Conservation (phyloP, 2,888 invertebrate species). For the Prionchulus punctatus region DNA sequence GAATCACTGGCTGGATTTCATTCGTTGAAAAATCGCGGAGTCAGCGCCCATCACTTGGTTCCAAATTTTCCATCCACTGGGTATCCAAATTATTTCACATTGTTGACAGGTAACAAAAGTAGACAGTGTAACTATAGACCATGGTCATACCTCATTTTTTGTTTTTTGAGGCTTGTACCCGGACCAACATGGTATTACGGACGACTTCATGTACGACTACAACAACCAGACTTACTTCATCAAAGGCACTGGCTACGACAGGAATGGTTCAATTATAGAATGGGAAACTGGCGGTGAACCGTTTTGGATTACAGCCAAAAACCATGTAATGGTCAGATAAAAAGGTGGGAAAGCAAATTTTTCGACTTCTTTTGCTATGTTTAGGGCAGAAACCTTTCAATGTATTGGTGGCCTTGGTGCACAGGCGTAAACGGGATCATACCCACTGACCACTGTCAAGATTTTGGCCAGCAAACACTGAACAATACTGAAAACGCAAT, state of each 20-base stretch:
- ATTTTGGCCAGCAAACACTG: too few species aligned
- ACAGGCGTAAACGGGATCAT: too few species aligned
- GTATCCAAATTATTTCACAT: constrained; percentile 28
- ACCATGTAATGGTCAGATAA: neutral
- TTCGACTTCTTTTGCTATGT: neutral
- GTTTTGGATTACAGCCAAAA: constrained; percentile 4
- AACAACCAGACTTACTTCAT: neutral
- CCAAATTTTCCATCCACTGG: constrained; percentile 27
- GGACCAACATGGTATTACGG: constrained; percentile 29
- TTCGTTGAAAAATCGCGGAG: constrained; percentile 19
- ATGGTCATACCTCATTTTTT: neutral
- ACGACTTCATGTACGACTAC: constrained; percentile 28
- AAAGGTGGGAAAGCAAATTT: neutral
- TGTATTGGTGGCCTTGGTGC: neutral
- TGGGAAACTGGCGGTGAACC: neutral
- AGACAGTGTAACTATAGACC: neutral
- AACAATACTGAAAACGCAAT: too few species aligned
- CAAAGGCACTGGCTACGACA: neutral
- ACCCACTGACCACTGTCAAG: too few species aligned
- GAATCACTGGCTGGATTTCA: too few species aligned
- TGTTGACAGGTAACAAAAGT: constrained; percentile 27
- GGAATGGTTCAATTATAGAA: neutral
- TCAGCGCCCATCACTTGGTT: constrained; percentile 23
- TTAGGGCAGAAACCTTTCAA: neutral
- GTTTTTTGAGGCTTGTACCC: constrained; percentile 26